Percentiles rank a stretch among this genome's conserved stretches.
phyloP scores from a whole-genome alignment of 2,888 invertebrate species.

The Tachina lurida region DNA sequence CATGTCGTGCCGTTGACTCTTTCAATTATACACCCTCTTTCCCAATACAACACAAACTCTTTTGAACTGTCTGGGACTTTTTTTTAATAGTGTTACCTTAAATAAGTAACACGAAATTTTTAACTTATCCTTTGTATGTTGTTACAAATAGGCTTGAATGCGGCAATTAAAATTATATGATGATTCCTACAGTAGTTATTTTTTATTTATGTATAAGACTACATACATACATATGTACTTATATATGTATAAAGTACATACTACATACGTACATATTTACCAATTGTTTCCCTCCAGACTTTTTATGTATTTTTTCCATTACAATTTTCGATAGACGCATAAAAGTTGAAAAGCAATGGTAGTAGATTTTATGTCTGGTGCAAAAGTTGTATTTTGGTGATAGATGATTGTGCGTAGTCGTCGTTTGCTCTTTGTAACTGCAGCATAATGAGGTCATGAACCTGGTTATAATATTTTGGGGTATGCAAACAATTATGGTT shows the following conservation, averaged over 20 bases:
- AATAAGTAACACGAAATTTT: slow-evolving; percentile 65
- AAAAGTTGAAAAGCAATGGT: slow-evolving; percentile 45
- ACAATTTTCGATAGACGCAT: slow-evolving; percentile 65
- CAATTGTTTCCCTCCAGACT: slow-evolving; percentile 36
- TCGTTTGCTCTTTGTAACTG: slow-evolving; percentile 70
- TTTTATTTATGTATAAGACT: slow-evolving; percentile 1
- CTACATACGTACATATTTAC: slow-evolving; percentile 27
- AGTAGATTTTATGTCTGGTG: slow-evolving; percentile 66
- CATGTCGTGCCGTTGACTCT: slow-evolving; percentile 79
- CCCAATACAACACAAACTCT: slow-evolving; percentile 45
- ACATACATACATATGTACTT: slow-evolving; percentile 1
- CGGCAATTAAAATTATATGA: slow-evolving; percentile 47
- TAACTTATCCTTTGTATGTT: slow-evolving; percentile 52
- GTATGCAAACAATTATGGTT: slow-evolving; percentile 62
- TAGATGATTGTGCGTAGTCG: slow-evolving; percentile 70
- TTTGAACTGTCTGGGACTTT: slow-evolving; percentile 71
- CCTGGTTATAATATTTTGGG: slow-evolving; percentile 74
- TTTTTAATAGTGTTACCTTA: slow-evolving; percentile 69
- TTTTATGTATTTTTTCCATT: slow-evolving; percentile 32
- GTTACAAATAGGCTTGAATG: slow-evolving; percentile 55
- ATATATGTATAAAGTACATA: slow-evolving; percentile 25
- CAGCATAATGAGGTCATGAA: slow-evolving; percentile 80
- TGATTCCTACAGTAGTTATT: slow-evolving; percentile 16
- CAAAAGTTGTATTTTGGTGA: slow-evolving; percentile 58
- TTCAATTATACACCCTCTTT: slow-evolving; percentile 57